phyloP scores from a whole-genome alignment of 1,140 invertebrate species.

The Cyclina sinensis region DNA sequence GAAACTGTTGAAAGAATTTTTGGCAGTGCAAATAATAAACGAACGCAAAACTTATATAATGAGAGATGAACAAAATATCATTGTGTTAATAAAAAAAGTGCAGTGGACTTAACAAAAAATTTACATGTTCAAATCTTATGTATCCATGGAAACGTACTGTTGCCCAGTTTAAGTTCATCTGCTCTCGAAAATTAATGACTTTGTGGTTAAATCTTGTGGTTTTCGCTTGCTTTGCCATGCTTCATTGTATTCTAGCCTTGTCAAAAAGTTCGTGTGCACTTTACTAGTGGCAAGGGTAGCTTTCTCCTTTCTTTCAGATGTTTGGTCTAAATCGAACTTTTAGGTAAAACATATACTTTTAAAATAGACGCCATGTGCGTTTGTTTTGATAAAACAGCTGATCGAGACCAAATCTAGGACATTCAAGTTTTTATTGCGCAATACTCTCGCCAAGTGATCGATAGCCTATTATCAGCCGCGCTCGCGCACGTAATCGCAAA shows the following conservation, averaged over 20 bases:
- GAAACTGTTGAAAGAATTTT: background rate
- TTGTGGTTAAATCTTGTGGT: conserved; percentile 26
- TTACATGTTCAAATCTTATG: background rate
- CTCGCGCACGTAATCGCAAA: background rate
- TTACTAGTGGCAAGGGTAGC: no score
- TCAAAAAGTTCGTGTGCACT: background rate
- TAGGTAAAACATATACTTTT: no score
- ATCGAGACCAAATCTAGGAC: conserved; percentile 29
- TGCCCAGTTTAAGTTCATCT: conserved; percentile 6
- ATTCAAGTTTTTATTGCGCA: conserved; percentile 26
- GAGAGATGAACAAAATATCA: background rate
- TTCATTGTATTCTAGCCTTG: background rate
- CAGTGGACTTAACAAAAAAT: background rate
- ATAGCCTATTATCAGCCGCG: conserved; percentile 26
- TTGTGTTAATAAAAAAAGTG: no score
- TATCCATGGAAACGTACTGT: conserved; percentile 18
- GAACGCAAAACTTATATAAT: no score
- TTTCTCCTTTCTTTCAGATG: no score
- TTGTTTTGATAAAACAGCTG: conserved; percentile 45
- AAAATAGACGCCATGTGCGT: conserved; percentile 5
- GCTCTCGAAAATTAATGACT: background rate
- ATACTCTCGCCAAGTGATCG: conserved; percentile 20
- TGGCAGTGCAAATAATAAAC: no score
- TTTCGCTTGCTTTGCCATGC: background rate
- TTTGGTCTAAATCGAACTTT: no score